phyloP scores from a whole-genome alignment of 2,113 vertebrate species.

The Caretta caretta region DNA sequence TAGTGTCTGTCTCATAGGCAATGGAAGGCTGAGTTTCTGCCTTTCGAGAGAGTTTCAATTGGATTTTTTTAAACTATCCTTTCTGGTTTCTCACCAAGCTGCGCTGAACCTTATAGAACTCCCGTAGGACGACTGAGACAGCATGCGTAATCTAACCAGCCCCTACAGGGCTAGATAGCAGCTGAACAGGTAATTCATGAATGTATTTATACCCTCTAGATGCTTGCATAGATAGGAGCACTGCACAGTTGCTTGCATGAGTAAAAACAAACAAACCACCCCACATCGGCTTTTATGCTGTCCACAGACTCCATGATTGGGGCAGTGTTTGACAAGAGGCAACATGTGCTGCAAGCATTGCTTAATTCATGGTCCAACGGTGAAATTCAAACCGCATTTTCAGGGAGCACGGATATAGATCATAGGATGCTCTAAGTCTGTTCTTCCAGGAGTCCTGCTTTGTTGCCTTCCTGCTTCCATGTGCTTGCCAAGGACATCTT shows the following conservation, averaged over 20 bases:
- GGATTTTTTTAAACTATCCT: background rate
- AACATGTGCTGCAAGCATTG: accelerated
- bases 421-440: background rate
- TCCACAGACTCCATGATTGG: background rate
- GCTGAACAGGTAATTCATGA: background rate
- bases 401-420: conserved; percentile 35
- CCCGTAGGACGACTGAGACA: background rate
- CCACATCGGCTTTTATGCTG: accelerated
- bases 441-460: background rate
- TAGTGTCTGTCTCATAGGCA: background rate
- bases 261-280: background rate
- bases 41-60: background rate
- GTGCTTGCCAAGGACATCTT: background rate
- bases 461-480: background rate
- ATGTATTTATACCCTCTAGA: background rate
- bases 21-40: background rate
- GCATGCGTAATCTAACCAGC: background rate
- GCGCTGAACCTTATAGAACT: background rate
- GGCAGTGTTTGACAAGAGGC: background rate
- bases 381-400: background rate
- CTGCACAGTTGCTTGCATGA: background rate
- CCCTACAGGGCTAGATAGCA: background rate
- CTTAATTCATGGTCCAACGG: background rate
- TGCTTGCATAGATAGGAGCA: background rate
- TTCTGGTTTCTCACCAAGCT: background rate